Conservation (phyloP, 2,113 vertebrate genomes). For the Heterotilapia buettikoferi region DNA sequence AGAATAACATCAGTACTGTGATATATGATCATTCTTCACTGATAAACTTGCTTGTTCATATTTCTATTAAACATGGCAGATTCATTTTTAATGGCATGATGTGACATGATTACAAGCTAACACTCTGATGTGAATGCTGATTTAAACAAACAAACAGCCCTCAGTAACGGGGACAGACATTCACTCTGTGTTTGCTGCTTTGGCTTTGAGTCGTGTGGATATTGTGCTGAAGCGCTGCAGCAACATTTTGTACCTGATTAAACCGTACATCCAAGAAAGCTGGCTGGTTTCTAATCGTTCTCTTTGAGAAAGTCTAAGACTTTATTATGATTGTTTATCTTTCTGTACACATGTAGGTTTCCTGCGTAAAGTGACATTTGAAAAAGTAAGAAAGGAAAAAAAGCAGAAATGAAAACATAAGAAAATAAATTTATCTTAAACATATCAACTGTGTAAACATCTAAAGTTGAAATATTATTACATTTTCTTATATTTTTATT, state of each 20-base stretch:
- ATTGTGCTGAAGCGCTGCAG: neutral
- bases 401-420: neutral
- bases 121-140: neutral
- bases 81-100: neutral
- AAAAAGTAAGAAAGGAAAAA: neutral
- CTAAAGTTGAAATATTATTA: accelerated
- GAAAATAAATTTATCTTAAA: neutral
- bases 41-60: neutral
- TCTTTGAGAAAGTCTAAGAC: neutral
- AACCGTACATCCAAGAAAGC: neutral
- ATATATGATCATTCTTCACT: neutral
- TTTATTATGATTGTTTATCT: neutral
- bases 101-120: neutral
- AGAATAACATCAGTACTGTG: neutral
- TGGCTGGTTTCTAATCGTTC: neutral
- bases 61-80: neutral
- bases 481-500: neutral
- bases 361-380: neutral
- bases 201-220: accelerated
- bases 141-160: neutral
- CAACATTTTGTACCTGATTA: neutral
- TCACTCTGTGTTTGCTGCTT: neutral
- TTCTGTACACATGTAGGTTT: neutral
- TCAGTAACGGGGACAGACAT: neutral
- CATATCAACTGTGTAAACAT: neutral